Evolutionary conservation across 2,113 vertebrate genomes (phyloP), one percentile per base, ranked within the genome.

Genomic region (Proterorhinus semilunaris): DNA sequence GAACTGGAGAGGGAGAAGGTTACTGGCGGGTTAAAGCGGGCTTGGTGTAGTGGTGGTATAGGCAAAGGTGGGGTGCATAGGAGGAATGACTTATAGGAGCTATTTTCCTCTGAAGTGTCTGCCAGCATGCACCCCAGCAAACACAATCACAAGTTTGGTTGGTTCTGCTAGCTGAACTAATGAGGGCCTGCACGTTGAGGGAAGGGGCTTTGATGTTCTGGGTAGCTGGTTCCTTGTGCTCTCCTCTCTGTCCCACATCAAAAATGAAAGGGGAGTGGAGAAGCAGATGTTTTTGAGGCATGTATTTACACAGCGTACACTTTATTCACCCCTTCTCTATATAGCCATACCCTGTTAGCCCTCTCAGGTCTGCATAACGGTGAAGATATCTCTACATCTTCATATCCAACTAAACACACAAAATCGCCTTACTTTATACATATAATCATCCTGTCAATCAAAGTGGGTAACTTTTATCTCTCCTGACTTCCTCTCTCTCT

Each of bases 161-260:
- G 90, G 91, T 93, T 93, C 86, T 89, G 87, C 91, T 93, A 90
- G 90, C 89, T 91, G 90, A 92, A 91, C 92, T 94, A 93, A 94
- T 93, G 91, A 94, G 92, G 90, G 90, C 91, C 91, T 92, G 88
- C 72, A 83, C 83, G 65, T 90, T 89, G 86, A 90, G 87, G 88
- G 83, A 83, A 82, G 84, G 79, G 80, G 82, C 92, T 93, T 93
- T 94, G 93, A 93, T 92, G 92, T 94, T 92, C 91, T 91, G 92
- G 89, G 90, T 92, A 91, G 90, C 92, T 92, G 91, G 85, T 85
- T 93, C 84, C 91, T 91, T 88, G 87, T 90, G 90, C 85, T 88
- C 91, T 82, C 58, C 85, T 86, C 88, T 83, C 82, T 86, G 88
- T 92, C 88, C 92, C 91, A 93, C 92, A 93, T 93, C 91, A 93